These are phyloP conservation scores for Oxytorus armatus DNA, from an alignment of 2,888 invertebrate genomes.

Conservation along the genomic window DNA sequence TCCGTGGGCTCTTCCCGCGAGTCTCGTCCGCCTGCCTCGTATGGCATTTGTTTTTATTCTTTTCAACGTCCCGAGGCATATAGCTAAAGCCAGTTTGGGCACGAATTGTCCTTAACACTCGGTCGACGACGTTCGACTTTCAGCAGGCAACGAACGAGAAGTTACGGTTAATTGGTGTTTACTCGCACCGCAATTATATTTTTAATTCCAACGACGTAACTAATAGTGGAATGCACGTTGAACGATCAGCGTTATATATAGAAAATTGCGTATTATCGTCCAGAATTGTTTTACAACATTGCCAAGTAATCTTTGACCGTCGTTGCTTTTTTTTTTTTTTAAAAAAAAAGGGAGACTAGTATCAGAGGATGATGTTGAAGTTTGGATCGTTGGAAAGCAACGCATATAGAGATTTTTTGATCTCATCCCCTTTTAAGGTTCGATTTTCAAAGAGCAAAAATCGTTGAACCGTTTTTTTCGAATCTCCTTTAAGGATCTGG, in stretches of 20 bases:
- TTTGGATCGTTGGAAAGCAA: too few relatives aligned
- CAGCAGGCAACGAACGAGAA: constrained; percentile 12
- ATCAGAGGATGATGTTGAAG: too few relatives aligned
- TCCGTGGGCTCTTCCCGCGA: constrained; percentile 21
- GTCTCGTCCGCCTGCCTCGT: background rate
- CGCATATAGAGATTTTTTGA: too few relatives aligned
- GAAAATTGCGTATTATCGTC: background rate
- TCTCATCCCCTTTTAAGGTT: too few relatives aligned
- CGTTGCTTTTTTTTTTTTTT: too few relatives aligned
- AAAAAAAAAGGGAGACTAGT: too few relatives aligned
- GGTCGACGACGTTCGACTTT: background rate
- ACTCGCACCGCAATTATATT: constrained; percentile 51
- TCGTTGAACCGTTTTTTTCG: too few relatives aligned
- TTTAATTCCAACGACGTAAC: constrained; percentile 39
- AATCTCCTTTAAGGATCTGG: too few relatives aligned
- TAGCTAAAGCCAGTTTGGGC: constrained; percentile 26
- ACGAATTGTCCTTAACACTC: constrained; percentile 52
- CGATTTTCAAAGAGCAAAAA: too few relatives aligned
- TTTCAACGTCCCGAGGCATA: constrained; percentile 8
- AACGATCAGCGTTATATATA: constrained; percentile 8
- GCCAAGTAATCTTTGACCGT: too few relatives aligned
- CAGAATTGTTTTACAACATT: background rate
- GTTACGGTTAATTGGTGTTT: constrained; percentile 45
- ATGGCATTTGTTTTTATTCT: constrained; percentile 9
- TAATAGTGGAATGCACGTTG: background rate